Conservation (phyloP, 2,797 vertebrate species). For the Meda fulgida region DNA sequence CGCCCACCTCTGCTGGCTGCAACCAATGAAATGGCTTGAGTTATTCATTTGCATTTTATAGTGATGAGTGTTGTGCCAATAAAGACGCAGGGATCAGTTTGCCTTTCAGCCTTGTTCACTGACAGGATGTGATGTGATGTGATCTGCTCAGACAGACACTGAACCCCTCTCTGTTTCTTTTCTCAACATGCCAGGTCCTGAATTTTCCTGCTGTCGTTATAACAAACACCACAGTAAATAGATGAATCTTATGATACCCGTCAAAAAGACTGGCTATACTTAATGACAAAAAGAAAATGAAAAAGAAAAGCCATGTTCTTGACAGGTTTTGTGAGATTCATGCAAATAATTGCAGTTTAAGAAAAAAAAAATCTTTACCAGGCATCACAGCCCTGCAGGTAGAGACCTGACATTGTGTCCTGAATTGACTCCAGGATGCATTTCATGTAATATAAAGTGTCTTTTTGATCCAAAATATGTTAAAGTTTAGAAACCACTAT, state of each 20-base stretch:
- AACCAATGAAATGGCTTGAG: constrained; percentile 41
- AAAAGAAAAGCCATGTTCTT: not conserved
- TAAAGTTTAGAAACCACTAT: not conserved
- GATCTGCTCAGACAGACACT: constrained; percentile 15
- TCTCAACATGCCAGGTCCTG: constrained; percentile 26
- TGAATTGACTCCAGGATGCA: not conserved
- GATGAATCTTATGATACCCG: not conserved
- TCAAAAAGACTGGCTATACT: not conserved
- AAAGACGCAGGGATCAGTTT: constrained; percentile 27
- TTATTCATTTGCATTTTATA: constrained; percentile 32
- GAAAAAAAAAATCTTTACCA: not conserved
- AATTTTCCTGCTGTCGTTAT: not conserved
- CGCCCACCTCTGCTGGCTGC: constrained; percentile 39
- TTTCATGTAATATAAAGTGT: not conserved
- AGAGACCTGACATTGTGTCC: not conserved
- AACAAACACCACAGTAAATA: not conserved
- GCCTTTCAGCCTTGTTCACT: constrained; percentile 17
- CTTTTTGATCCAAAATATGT: not conserved
- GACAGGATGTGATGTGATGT: constrained; percentile 32
- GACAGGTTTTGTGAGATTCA: constrained; percentile 10
- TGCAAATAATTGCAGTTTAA: not conserved
- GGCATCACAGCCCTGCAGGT: not conserved
- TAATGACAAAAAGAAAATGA: too few species aligned
- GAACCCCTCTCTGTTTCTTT: not conserved
- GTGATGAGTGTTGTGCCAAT: constrained; percentile 7